A percentile compares a stretch with the other conserved stretches of the same genome.
phyloP scores from a whole-genome alignment of 2,113 vertebrate species.

The Dicerorhinus sumatrensis region DNA sequence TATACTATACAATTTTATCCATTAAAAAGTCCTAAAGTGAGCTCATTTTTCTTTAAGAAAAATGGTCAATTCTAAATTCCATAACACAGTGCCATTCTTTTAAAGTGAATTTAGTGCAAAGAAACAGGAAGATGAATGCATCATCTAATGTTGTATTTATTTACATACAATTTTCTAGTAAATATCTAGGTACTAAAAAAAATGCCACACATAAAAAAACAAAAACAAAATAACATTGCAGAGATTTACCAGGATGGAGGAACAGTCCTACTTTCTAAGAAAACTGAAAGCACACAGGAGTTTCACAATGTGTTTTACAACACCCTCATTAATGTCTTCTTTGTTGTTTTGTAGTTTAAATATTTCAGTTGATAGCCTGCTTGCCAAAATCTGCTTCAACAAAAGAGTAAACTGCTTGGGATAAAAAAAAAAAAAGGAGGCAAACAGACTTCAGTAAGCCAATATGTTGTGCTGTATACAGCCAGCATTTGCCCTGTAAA shows the following conservation, averaged over 20 bases:
- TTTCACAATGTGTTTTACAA: slow-evolving; percentile 71
- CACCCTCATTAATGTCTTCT: slow-evolving; percentile 73
- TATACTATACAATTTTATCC: neutral
- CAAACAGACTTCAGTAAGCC: slow-evolving; percentile 78
- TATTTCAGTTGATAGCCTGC: slow-evolving; percentile 72
- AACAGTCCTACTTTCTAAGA: slow-evolving; percentile 21
- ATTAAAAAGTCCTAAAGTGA: neutral
- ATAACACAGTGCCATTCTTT: neutral
- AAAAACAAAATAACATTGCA: neutral
- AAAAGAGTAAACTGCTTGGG: slow-evolving; percentile 73
- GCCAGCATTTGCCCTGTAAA: slow-evolving; percentile 82
- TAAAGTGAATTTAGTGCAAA: slow-evolving; percentile 10
- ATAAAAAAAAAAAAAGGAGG: slow-evolving; percentile 44
- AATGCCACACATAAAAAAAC: neutral
- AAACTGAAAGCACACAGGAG: slow-evolving; percentile 47
- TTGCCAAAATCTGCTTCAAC: slow-evolving; percentile 79
- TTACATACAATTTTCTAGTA: neutral
- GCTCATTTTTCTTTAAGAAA: neutral
- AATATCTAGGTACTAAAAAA: slow-evolving; percentile 2
- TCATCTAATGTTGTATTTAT: neutral
- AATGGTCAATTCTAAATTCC: neutral
- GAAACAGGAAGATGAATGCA: neutral
- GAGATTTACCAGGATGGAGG: neutral
- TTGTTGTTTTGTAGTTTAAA: slow-evolving; percentile 76
- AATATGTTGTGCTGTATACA: slow-evolving; percentile 68